Evolutionary conservation across 2,797 vertebrate genomes (phyloP).

Genomic region (Pseudochromis fuscus): DNA sequence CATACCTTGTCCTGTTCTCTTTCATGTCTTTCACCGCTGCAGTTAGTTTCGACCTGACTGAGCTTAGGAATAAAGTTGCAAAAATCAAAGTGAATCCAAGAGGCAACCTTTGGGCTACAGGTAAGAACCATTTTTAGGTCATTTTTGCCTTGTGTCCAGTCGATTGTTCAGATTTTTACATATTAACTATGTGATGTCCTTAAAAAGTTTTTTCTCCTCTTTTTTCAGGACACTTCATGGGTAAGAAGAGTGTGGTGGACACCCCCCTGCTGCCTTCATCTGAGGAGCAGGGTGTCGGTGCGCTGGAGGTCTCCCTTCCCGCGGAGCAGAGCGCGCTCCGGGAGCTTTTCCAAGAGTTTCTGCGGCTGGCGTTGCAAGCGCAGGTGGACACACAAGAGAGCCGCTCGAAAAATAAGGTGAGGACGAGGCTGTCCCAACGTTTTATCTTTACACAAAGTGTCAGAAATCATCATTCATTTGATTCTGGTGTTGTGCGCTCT

Average conservation of each 20-base stretch:
- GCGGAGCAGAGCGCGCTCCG: slow-evolving; percentile 73
- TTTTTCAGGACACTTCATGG: slow-evolving; percentile 92
- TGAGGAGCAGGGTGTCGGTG: slow-evolving; percentile 60
- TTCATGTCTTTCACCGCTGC: slow-evolving; percentile 82
- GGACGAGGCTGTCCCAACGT: neutral
- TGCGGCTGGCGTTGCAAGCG: slow-evolving; percentile 84
- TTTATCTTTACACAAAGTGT: neutral
- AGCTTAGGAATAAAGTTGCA: slow-evolving; percentile 88
- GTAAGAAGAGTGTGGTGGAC: slow-evolving; percentile 91
- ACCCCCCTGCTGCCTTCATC: slow-evolving; percentile 72
- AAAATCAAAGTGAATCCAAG: slow-evolving; percentile 92
- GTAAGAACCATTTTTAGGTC: slow-evolving; percentile 74
- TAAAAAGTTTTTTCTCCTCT: neutral
- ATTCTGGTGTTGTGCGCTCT: neutral
- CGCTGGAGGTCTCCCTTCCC: slow-evolving; percentile 59
- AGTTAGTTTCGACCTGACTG: slow-evolving; percentile 86
- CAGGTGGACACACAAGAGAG: slow-evolving; percentile 79
- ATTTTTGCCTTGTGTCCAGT: neutral
- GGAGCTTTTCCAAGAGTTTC: slow-evolving; percentile 86
- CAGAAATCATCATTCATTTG: neutral
- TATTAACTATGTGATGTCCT: neutral
- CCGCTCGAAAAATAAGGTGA: slow-evolving; percentile 83
- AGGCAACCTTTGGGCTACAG: slow-evolving; percentile 95
- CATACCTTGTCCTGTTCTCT: slow-evolving; percentile 84
- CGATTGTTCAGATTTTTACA: neutral